phyloP scores from a whole-genome alignment of 2,888 invertebrate genomes.

The Zygaena filipendulae region DNA sequence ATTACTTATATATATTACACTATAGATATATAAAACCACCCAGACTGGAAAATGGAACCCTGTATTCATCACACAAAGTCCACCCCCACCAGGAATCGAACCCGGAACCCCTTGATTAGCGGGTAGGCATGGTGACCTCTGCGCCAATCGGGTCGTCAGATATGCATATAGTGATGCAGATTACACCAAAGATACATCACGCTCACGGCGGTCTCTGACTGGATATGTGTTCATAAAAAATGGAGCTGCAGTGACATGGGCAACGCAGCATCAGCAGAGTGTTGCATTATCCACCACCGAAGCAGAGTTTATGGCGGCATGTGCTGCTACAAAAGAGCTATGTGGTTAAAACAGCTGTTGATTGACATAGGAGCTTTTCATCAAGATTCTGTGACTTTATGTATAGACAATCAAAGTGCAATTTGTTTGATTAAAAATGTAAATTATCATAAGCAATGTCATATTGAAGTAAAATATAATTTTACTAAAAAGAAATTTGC shows the following conservation, averaged over 20 bases:
- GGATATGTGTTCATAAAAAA: constrained; percentile 4
- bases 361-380: constrained; percentile 6
- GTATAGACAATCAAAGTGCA: background rate
- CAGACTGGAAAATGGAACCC: too few species aligned
- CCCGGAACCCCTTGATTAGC: too few species aligned
- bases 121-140: too few species aligned
- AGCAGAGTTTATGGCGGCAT: constrained; percentile 8
- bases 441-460: background rate
- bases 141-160: too few species aligned
- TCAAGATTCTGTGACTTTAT: constrained; percentile 1
- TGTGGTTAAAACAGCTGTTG: constrained; percentile 7
- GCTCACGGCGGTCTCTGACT: constrained; percentile 1
- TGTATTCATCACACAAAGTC: too few species aligned
- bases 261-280: constrained; percentile 3
- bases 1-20: too few species aligned
- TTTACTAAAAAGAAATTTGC: background rate
- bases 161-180: too few species aligned
- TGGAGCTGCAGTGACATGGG: constrained; percentile 5
- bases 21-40: too few species aligned
- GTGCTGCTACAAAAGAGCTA: constrained; percentile 3
- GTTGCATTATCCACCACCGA: constrained; percentile 6
- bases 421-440: background rate
- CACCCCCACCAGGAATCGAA: too few species aligned
- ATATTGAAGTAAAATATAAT: constrained; percentile 1
- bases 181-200: constrained; percentile 4